Base-by-base conservation (phyloP, 1,140 invertebrate species). In the Drosophila bipectinata region DNA sequence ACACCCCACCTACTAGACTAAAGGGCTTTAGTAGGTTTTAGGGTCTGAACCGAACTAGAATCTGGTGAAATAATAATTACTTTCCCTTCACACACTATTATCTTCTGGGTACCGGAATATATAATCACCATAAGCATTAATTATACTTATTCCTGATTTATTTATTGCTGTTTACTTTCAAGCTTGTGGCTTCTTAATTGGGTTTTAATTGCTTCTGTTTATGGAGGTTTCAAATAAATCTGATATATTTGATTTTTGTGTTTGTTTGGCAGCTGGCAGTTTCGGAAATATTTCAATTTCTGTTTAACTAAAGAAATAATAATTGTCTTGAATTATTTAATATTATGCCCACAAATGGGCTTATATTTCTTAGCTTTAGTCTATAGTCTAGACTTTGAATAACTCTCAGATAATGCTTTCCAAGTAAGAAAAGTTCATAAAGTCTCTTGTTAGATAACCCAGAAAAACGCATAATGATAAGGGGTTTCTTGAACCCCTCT, bases 401-500 rank as follows among this genome's bases (percentile, higher is more conserved):
- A 30, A 30, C 8, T 30, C 8, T 1, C 0, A 30, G 9, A 34
- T 34, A 3, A 9, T 34, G 0, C 32, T 34, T 34, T 10, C 9
- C 32, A 8, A 34, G 32, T 37, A 12, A 12, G 10, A 12, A 12
- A 4, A 34, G 10, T 37, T 4, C n/a, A 37, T 10, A 37, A 37
- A 37, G 34, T n/a, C 34, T 10, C 34, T 37, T n/a, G 34, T 37
- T 37, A 37, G 34, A 37, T 12, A 37, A 37, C 34, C 34, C 34
- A 37, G 34, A 37, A n/a, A 12, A 37, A n/a, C 4, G 34, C 34
- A 4, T 12, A 37, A n/a, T 41, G 15, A 67, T 14, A 57, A 68
- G 63, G 69, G 64, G 66, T 69, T 69, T 64, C 44, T 49, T 12
- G 44, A 57, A 69, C 26, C 64, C 32, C 32, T 26, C 4, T 69